Evolutionary conservation across 1,140 invertebrate species (phyloP).

Genomic region (Hetaerina americana): DNA sequence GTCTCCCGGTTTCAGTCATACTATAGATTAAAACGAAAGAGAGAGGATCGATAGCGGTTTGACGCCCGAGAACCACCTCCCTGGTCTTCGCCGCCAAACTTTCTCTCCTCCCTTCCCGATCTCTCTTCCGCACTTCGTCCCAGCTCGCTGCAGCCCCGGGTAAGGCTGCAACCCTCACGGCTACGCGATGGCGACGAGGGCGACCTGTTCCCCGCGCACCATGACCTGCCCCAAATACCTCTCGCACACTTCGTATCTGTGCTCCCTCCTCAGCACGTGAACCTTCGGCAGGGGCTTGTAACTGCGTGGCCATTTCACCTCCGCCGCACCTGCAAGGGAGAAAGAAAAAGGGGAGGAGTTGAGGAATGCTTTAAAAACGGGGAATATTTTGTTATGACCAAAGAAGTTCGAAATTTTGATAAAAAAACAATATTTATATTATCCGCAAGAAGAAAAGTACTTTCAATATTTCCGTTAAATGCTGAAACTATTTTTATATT

Average conservation of each 20-base stretch:
- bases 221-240: conserved; percentile 67
- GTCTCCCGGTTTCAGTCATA: too few relatives aligned
- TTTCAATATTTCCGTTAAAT: too few relatives aligned
- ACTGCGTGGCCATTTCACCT: background rate
- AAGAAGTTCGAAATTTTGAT: too few relatives aligned
- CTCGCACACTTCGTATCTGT: conserved; percentile 50
- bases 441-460: too few relatives aligned
- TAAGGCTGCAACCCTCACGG: background rate
- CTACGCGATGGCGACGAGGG: conserved; percentile 32
- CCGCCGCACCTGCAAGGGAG: background rate
- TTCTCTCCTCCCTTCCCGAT: background rate
- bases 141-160: background rate
- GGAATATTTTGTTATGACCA: too few relatives aligned
- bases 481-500: too few relatives aligned
- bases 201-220: conserved; percentile 75
- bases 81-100: too few relatives aligned
- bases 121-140: background rate
- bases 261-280: conserved; percentile 37
- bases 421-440: too few relatives aligned
- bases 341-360: background rate
- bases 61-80: too few relatives aligned
- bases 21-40: too few relatives aligned
- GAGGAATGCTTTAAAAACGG: too few relatives aligned
- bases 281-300: conserved; percentile 30
- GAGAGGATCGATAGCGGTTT: too few relatives aligned